phyloP scores from a whole-genome alignment of 1,140 invertebrate genomes.

The Yoshiicerus persimilis region DNA sequence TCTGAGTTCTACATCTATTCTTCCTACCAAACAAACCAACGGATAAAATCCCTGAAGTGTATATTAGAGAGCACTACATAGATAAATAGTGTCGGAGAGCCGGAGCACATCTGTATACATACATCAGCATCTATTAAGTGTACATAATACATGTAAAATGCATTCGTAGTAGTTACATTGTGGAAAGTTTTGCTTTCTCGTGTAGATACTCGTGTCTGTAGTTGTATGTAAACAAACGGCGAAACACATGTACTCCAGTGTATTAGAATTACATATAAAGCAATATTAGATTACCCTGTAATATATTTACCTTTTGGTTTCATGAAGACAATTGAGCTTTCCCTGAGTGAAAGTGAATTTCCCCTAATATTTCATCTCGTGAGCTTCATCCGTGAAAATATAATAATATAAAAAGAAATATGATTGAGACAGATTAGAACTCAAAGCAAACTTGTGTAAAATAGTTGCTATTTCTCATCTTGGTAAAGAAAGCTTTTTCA shows the following conservation, averaged over 20 bases:
- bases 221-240: not conserved
- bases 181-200: not conserved
- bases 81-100: too few relatives aligned
- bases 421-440: not conserved
- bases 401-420: not conserved
- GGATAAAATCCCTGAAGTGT: not conserved
- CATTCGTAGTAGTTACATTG: not conserved
- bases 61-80: not conserved
- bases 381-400: not conserved
- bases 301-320: not conserved
- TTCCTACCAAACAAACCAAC: not conserved
- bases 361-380: not conserved
- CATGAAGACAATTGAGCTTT: not conserved
- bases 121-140: not conserved
- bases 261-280: not conserved
- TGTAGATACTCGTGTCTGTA: not conserved
- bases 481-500: not conserved
- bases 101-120: not conserved
- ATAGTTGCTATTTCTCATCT: not conserved
- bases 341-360: not conserved
- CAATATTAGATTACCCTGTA: not conserved
- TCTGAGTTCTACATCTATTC: too few relatives aligned
- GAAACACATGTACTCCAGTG: not conserved
- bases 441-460: not conserved
- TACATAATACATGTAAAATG: not conserved